Percentiles rank a stretch among this genome's conserved stretches.
Conservation (phyloP, 2,797 vertebrate genomes). For the Pempheris klunzingeri region DNA sequence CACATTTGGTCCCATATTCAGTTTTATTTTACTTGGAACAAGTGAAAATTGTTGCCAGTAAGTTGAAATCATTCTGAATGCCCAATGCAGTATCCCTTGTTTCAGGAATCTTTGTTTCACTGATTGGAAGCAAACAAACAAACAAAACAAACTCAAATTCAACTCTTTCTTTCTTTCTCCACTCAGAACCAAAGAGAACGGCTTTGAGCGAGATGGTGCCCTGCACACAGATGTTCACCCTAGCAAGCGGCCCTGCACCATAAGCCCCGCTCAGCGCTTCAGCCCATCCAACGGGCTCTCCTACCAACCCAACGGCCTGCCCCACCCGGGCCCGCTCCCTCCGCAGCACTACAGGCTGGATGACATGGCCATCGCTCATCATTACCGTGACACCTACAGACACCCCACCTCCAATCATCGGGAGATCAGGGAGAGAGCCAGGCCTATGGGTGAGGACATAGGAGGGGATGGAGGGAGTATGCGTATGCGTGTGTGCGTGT, state of each 20-base stretch:
- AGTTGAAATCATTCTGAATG: not conserved
- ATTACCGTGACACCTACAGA: constrained; percentile 89
- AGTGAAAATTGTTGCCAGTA: not conserved
- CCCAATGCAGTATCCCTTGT: not conserved
- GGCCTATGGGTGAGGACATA: constrained; percentile 77
- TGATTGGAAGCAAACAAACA: not conserved
- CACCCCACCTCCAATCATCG: constrained; percentile 92
- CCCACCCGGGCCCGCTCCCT: constrained; percentile 92
- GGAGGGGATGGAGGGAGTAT: not conserved
- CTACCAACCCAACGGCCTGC: constrained; percentile 91
- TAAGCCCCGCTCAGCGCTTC: constrained; percentile 96
- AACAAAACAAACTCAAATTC: not conserved
- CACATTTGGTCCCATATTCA: constrained; percentile 10
- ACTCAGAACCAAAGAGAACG: constrained; percentile 90
- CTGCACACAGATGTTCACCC: constrained; percentile 90
- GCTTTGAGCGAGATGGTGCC: constrained; percentile 91
- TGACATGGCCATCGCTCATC: constrained; percentile 92
- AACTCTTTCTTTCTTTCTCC: constrained; percentile 6
- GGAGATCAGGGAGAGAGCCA: constrained; percentile 91
- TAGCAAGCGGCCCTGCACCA: constrained; percentile 96
- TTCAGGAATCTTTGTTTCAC: not conserved
- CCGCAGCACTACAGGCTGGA: constrained; percentile 97
- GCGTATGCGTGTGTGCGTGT: not conserved
- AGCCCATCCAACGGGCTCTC: constrained; percentile 93
- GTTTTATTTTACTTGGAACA: constrained; percentile 2